A percentile compares a stretch with the other conserved stretches of the same genome.
Conservation (phyloP, 2,797 vertebrate species). For the Vireo griseus region DNA sequence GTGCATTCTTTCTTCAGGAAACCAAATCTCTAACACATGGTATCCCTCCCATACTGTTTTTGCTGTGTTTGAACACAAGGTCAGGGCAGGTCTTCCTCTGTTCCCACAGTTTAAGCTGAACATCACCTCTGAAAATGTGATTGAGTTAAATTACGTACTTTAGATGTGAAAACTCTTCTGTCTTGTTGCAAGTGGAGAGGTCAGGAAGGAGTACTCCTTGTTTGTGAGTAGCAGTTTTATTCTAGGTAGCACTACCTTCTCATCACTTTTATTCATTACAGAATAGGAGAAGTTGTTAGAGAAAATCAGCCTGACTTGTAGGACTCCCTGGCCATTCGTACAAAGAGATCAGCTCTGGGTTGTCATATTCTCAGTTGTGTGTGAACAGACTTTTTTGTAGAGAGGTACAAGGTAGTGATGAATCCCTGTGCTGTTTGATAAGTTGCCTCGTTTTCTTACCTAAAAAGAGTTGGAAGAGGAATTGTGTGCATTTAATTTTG, state of each 20-base stretch:
- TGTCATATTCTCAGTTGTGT: neutral
- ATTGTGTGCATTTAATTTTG: neutral
- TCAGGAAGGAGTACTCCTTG: neutral
- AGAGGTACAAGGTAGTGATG: neutral
- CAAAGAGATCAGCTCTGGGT: neutral
- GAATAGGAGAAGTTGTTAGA: neutral
- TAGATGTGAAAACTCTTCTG: neutral
- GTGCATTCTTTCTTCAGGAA: slow-evolving; percentile 24
- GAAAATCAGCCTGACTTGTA: neutral
- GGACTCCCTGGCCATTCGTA: neutral
- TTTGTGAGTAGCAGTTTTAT: neutral
- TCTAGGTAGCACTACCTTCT: neutral
- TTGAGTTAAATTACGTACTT: neutral
- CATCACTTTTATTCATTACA: neutral
- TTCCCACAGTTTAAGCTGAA: neutral
- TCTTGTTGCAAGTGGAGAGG: neutral
- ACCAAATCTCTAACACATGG: neutral
- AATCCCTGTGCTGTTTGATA: neutral
- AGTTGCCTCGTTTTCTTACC: neutral
- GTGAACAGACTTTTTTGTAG: neutral
- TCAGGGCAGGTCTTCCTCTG: neutral
- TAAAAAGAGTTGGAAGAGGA: neutral
- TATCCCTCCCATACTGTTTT: neutral
- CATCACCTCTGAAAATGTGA: neutral
- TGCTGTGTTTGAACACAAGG: neutral